phyloP scores from a whole-genome alignment of 2,888 invertebrate species.

The Lasius fuliginosus region DNA sequence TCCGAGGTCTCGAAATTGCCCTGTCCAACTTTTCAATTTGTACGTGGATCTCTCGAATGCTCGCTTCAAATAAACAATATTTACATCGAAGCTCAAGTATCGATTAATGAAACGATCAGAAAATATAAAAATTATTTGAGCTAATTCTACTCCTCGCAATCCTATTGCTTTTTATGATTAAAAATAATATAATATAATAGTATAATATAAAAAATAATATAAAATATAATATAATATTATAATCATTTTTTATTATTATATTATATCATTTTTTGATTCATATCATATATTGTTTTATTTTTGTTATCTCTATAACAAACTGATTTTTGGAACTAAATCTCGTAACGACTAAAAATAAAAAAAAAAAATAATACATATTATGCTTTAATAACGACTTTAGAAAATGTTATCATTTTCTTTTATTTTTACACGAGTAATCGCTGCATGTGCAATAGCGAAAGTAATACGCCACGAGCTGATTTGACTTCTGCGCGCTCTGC shows the following conservation, averaged over 20 bases:
- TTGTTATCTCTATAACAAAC: neutral
- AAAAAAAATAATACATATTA: neutral
- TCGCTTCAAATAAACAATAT: neutral
- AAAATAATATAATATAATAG: neutral
- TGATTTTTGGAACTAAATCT: neutral
- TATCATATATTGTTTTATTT: slow-evolving; percentile 2
- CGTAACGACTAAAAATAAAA: neutral
- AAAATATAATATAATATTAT: neutral
- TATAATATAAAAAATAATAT: neutral
- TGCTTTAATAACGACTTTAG: neutral
- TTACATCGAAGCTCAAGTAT: slow-evolving; percentile 14
- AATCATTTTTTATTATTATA: neutral
- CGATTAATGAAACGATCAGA: neutral
- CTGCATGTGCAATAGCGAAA: neutral
- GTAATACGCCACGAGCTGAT: neutral
- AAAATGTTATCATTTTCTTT: neutral
- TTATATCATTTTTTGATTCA: neutral
- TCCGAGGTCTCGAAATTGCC: slow-evolving; percentile 14
- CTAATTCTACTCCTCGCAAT: neutral
- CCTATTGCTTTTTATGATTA: neutral
- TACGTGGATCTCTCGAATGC: neutral
- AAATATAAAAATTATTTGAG: neutral
- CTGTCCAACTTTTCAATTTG: slow-evolving; percentile 26
- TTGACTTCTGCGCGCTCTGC: neutral
- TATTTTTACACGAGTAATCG: neutral